Evolutionary conservation across 2,797 vertebrate species (phyloP), one percentile per base, ranked within the genome.

Genomic region (Sebastolobus alascanus): DNA sequence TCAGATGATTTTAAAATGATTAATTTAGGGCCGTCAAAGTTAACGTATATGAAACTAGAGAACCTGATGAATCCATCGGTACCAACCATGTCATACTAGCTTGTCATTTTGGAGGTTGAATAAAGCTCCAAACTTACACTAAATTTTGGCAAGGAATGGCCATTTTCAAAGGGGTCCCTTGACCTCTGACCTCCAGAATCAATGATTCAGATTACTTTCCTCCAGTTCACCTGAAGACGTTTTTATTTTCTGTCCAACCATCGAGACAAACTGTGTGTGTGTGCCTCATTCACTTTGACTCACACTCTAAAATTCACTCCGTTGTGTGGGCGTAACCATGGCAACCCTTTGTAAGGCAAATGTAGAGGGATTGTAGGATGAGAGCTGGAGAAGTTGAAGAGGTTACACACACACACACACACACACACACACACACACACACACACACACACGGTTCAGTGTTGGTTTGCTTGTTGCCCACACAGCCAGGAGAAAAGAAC

Each of bases 311-410:
- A 75, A 72, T 68, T 74, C 84, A 76, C 70, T 63, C 79, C 84
- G 87, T 89, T 89, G 82, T 87, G 90, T 90, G 86, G 86, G 73
- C 1, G 89, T 93, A 84, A 88, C 94, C 87, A 94, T 94, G 87
- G 90, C 68, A 93, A 93, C 94, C 59, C 82, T 90, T 65, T 92
- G 43, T 84, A 11, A 89, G 69, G 87, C 82, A 89, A 91, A 89
- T 82, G 68, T 27, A 70, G 84, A 59, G 73, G 60, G 70, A 63
- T 55, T 65, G 84, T 87, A 63, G 67, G 86, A 88, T 85, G 87
- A 81, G 76, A 86, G 87, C 82, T 71, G 75, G 22, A 64, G 64
- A 85, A 79, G 83, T 66, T 86, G 64, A 78, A 84, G 63, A 85
- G 87, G 85, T 65, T 79, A 13, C 66, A 70, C 70, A 56, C 59